Conservation (phyloP, 2,113 vertebrate genomes). For the Alligator sinensis region DNA sequence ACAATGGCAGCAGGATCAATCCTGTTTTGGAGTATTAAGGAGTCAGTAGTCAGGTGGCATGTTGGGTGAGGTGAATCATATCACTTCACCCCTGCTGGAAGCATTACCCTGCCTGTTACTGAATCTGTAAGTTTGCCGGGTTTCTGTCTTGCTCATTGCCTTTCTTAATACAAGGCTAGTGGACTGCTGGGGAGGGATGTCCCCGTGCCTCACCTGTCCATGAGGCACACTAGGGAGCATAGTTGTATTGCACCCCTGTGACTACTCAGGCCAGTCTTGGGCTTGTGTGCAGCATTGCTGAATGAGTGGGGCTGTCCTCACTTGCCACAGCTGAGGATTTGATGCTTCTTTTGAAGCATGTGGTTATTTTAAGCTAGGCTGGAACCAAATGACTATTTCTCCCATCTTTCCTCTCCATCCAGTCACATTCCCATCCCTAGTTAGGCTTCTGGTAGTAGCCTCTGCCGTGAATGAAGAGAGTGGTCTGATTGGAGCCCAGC, state of each 20-base stretch:
- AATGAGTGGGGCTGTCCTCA: fast-evolving
- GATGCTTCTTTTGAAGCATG: neutral
- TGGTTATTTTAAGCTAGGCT: neutral
- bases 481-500: neutral
- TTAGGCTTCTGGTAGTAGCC: fast-evolving
- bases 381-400: neutral
- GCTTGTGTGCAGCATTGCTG: neutral
- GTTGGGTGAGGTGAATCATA: neutral
- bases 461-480: neutral
- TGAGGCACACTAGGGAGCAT: neutral
- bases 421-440: neutral
- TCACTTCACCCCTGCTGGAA: neutral
- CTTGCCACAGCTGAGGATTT: fast-evolving
- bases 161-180: neutral
- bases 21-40: neutral
- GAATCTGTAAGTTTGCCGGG: neutral
- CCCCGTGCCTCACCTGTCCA: fast-evolving
- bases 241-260: fast-evolving
- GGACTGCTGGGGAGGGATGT: neutral
- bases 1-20: neutral
- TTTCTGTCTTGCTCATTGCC: neutral
- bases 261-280: neutral
- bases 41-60: fast-evolving
- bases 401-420: fast-evolving
- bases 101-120: fast-evolving